These are phyloP conservation scores for Emys orbicularis DNA, from an alignment of 2,797 vertebrate genomes.

Conservation along the genomic window DNA sequence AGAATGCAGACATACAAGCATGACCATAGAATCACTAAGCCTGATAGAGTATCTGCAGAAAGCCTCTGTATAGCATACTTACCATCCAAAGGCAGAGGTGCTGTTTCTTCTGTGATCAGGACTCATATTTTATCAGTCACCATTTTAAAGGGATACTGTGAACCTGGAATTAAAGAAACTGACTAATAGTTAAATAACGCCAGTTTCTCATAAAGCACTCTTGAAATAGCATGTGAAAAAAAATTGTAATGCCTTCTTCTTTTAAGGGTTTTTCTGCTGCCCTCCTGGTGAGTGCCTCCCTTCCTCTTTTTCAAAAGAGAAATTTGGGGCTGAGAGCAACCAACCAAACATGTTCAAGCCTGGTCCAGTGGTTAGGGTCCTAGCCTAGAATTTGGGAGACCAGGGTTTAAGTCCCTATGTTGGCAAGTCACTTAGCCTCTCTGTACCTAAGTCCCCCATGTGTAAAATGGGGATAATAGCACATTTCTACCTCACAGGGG, in stretches of 20 bases:
- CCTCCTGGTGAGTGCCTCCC: neutral
- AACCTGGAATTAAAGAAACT: neutral
- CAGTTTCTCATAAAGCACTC: neutral
- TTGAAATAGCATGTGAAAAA: neutral
- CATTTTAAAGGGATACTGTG: neutral
- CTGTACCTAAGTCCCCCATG: neutral
- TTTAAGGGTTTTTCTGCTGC: neutral
- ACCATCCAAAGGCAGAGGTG: neutral
- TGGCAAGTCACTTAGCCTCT: neutral
- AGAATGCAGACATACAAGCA: slow-evolving; percentile 17
- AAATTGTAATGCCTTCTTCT: neutral
- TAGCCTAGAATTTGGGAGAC: neutral
- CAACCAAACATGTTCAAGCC: neutral
- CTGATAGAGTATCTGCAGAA: neutral
- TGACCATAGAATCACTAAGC: slow-evolving; percentile 1
- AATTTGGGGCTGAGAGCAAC: neutral
- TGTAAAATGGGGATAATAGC: neutral
- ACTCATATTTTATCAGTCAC: neutral
- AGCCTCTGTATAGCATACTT: neutral
- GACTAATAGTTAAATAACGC: neutral
- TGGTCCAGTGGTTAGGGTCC: neutral
- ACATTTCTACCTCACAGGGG: neutral
- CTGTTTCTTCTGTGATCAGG: neutral
- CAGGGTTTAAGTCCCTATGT: neutral
- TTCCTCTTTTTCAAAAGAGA: neutral